These are phyloP conservation scores for Megaustenia siamemsis DNA, from an alignment of 2,888 invertebrate species.

Conservation along the genomic window DNA sequence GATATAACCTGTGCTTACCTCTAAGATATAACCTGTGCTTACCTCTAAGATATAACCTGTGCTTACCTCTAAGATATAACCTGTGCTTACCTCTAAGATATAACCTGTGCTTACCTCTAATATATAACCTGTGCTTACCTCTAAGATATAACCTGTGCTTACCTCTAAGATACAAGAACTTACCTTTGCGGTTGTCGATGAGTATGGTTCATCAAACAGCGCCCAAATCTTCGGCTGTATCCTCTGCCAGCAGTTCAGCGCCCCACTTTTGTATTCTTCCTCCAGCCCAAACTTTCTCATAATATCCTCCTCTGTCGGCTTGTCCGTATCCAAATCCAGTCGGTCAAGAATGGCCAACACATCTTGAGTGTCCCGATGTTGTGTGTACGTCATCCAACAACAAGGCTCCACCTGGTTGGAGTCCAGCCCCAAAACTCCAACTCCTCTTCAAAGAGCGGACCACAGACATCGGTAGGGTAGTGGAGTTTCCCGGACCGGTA, in stretches of 20 bases:
- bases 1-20: too few species aligned
- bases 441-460: constrained; percentile 99
- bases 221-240: constrained; percentile 99
- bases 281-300: constrained; percentile 93
- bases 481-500: constrained; percentile 99
- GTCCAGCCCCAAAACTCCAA: constrained; percentile 99
- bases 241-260: constrained; percentile 89
- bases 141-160: too few species aligned
- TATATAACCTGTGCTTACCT: too few species aligned
- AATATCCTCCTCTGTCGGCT: constrained; percentile 97
- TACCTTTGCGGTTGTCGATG: constrained; percentile 98
- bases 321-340: constrained; percentile 96
- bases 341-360: constrained; percentile 98
- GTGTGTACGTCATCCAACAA: constrained; percentile 99
- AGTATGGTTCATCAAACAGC: constrained; percentile 99
- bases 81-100: too few species aligned
- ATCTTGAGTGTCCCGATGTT: constrained; percentile 96
- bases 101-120: too few species aligned
- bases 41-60: too few species aligned
- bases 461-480: constrained; percentile 99
- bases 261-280: constrained; percentile 81
- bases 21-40: too few species aligned
- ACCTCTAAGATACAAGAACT: too few species aligned
- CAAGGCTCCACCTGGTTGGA: constrained; percentile 99
- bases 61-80: too few species aligned